These are phyloP conservation scores for Coluber constrictor DNA, from an alignment of 2,797 vertebrate species.

Conservation along the genomic window DNA sequence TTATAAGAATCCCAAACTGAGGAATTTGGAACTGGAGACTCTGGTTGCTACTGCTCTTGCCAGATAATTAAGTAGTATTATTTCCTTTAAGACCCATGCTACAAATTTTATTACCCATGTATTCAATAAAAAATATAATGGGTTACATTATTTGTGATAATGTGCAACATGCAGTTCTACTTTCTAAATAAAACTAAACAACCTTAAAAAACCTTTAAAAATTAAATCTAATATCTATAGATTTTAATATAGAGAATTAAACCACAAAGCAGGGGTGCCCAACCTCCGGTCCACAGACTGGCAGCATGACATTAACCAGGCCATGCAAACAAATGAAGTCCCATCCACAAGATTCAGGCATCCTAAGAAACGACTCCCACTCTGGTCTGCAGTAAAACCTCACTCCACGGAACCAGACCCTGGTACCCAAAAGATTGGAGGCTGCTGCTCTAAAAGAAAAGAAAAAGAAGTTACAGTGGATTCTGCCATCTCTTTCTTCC, in stretches of 20 bases:
- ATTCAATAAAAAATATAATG: neutral
- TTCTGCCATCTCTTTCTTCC: too few species aligned
- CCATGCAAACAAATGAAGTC: neutral
- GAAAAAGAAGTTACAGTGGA: neutral
- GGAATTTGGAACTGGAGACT: neutral
- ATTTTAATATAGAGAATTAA: neutral
- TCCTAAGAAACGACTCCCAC: neutral
- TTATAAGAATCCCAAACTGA: neutral
- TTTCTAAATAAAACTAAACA: neutral
- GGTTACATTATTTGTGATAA: neutral
- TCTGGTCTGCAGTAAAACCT: neutral
- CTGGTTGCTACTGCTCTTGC: neutral
- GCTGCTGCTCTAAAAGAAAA: too few species aligned
- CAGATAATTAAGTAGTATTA: neutral
- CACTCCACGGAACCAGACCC: neutral
- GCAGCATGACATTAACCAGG: neutral
- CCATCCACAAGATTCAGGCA: neutral
- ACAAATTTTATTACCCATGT: neutral
- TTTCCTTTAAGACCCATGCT: neutral
- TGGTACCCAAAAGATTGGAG: too few species aligned
- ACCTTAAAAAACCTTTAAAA: neutral
- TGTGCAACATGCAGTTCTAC: neutral
- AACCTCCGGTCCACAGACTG: rapidly evolving
- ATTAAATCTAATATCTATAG: neutral
- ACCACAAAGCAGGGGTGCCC: neutral